Conservation (phyloP, 2,113 vertebrate species). For the Hyaena hyaena region DNA sequence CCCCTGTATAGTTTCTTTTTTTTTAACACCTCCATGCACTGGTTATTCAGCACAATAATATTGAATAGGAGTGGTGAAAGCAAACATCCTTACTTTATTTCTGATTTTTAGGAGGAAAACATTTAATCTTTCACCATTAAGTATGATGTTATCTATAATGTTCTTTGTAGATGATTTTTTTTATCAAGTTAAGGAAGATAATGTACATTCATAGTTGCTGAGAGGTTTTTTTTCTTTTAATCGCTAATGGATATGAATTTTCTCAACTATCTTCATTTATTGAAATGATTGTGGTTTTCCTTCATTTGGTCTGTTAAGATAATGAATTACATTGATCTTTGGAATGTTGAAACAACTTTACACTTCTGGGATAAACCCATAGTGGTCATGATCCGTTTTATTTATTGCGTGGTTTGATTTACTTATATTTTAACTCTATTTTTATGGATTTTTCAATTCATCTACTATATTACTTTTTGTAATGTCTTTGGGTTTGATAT, state of each 20-base stretch:
- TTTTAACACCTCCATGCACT: neutral
- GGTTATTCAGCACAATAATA: neutral
- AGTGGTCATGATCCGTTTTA: neutral
- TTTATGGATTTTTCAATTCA: neutral
- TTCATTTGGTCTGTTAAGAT: neutral
- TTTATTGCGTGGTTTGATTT: neutral
- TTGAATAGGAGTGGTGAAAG: neutral
- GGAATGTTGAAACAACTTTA: neutral
- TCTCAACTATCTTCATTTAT: slow-evolving; percentile 16
- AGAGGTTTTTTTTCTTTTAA: neutral
- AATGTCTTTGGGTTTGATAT: neutral
- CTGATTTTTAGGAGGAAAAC: neutral
- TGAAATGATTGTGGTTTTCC: slow-evolving; percentile 6
- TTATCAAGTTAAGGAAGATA: neutral
- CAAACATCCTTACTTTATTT: neutral
- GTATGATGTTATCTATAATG: neutral
- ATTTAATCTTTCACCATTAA: neutral
- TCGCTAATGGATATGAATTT: slow-evolving; percentile 1
- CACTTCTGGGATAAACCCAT: neutral
- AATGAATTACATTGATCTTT: neutral
- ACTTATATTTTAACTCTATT: neutral
- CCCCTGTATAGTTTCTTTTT: neutral
- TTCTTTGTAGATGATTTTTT: neutral
- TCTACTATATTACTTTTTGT: neutral
- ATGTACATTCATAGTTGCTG: neutral